Percentiles rank a stretch among this genome's conserved stretches.
Conservation (phyloP, 2,797 vertebrate species). For the Enteromius argenteus region DNA sequence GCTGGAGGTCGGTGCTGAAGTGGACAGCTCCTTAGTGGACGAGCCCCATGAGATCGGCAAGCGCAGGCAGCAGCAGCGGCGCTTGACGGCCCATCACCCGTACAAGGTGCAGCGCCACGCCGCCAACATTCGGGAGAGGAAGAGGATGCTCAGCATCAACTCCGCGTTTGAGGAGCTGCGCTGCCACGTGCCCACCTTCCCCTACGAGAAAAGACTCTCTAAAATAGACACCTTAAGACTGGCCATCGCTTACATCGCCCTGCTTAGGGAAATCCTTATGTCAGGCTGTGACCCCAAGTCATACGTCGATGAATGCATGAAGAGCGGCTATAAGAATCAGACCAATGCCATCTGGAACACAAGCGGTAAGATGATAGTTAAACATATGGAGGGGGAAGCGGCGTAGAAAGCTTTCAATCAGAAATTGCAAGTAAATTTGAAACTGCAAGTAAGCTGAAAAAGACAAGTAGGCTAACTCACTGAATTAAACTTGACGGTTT, state of each 20-base stretch:
- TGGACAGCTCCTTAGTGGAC: slow-evolving; percentile 70
- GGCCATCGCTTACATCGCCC: slow-evolving; percentile 83
- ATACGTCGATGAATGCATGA: slow-evolving; percentile 82
- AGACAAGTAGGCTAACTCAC: background rate
- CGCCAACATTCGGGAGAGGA: slow-evolving; percentile 84
- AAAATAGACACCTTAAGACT: slow-evolving; percentile 83
- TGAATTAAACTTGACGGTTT: background rate
- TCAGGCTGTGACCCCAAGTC: slow-evolving; percentile 81
- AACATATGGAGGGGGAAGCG: background rate
- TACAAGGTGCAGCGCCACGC: slow-evolving; percentile 81
- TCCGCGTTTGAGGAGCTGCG: slow-evolving; percentile 82
- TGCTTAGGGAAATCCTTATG: slow-evolving; percentile 82
- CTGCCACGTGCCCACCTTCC: slow-evolving; percentile 83
- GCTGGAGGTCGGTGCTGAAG: slow-evolving; percentile 70
- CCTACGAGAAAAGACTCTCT: slow-evolving; percentile 84
- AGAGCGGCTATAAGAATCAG: slow-evolving; percentile 75
- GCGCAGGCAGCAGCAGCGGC: slow-evolving; percentile 49
- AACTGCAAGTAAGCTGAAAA: no score
- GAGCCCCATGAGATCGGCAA: slow-evolving; percentile 62
- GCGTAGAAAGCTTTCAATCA: background rate
- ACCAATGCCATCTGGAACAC: slow-evolving; percentile 82
- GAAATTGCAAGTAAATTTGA: background rate
- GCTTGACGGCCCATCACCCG: slow-evolving; percentile 65
- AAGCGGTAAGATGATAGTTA: slow-evolving; percentile 73
- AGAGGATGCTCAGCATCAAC: slow-evolving; percentile 84